phyloP scores from a whole-genome alignment of 2,888 invertebrate species.

The Eupithecia pulchellata region DNA sequence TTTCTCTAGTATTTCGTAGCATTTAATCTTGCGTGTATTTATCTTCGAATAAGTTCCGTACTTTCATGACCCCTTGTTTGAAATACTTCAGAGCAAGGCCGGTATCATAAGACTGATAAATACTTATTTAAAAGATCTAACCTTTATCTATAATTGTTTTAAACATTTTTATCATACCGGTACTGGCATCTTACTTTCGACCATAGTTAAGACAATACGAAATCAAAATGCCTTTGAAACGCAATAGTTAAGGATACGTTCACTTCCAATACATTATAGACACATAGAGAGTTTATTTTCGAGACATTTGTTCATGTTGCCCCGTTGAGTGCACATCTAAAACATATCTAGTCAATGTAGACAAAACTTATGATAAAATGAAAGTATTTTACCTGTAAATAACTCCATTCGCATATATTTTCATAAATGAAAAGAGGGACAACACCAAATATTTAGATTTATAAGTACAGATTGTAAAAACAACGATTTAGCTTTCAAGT shows the following conservation, averaged over 20 bases:
- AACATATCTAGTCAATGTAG: slow-evolving; percentile 85
- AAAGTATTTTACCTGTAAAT: slow-evolving; percentile 64
- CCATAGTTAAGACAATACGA: slow-evolving; percentile 85
- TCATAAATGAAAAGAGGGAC: slow-evolving; percentile 53
- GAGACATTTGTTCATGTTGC: slow-evolving; percentile 69
- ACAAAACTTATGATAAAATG: slow-evolving; percentile 59
- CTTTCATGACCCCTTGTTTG: slow-evolving; percentile 31
- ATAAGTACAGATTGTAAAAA: slow-evolving; percentile 48
- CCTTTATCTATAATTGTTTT: background rate
- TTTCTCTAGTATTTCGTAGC: slow-evolving; percentile 46
- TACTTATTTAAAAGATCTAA: slow-evolving; percentile 3
- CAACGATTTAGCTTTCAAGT: slow-evolving; percentile 31
- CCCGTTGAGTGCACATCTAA: slow-evolving; percentile 74
- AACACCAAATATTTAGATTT: slow-evolving; percentile 57
- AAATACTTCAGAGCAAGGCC: slow-evolving; percentile 45
- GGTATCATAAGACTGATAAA: slow-evolving; percentile 42
- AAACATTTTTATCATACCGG: slow-evolving; percentile 47
- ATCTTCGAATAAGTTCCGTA: slow-evolving; percentile 38
- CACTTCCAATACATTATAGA: slow-evolving; percentile 56
- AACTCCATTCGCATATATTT: slow-evolving; percentile 83
- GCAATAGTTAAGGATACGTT: slow-evolving; percentile 82
- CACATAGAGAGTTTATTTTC: slow-evolving; percentile 78
- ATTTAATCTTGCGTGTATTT: slow-evolving; percentile 42
- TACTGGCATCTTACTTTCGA: slow-evolving; percentile 63
- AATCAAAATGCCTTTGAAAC: slow-evolving; percentile 80